Evolutionary conservation across 1,140 invertebrate species (phyloP).

Genomic region (Lasaia peninsularis): DNA sequence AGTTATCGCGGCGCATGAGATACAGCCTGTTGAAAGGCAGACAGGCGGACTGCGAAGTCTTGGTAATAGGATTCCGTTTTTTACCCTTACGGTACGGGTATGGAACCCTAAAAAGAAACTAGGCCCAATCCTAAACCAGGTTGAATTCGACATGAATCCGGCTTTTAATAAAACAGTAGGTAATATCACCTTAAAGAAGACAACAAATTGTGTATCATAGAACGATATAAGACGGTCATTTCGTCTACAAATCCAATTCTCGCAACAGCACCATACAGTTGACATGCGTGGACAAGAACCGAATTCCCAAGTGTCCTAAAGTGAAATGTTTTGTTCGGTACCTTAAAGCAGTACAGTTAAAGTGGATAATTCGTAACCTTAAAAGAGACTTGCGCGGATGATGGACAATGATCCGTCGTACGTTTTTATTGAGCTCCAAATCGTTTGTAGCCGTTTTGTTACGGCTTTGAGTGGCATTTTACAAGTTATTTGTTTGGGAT

Average conservation of each 20-base stretch:
- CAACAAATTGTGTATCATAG: neutral
- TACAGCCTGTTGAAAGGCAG: too few relatives aligned
- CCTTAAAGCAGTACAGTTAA: slow-evolving; percentile 58
- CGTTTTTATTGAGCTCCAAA: slow-evolving; percentile 57
- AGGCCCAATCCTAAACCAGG: too few relatives aligned
- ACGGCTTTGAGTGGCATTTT: slow-evolving; percentile 25
- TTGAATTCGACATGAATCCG: too few relatives aligned
- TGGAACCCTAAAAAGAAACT: too few relatives aligned
- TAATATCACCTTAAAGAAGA: too few relatives aligned
- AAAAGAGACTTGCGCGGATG: slow-evolving; percentile 32
- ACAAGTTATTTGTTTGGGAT: slow-evolving; percentile 33
- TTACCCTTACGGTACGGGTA: too few relatives aligned
- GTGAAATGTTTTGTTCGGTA: slow-evolving; percentile 37
- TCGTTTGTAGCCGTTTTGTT: slow-evolving; percentile 39
- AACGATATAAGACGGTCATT: neutral
- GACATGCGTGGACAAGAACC: slow-evolving; percentile 65
- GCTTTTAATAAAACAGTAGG: too few relatives aligned
- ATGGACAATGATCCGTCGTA: slow-evolving; percentile 48
- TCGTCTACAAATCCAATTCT: slow-evolving; percentile 4
- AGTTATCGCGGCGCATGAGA: too few relatives aligned
- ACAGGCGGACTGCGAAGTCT: too few relatives aligned
- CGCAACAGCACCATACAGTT: slow-evolving; percentile 15
- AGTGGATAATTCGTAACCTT: slow-evolving; percentile 62
- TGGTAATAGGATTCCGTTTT: too few relatives aligned
- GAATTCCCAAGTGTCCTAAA: slow-evolving; percentile 43